These are phyloP conservation scores for Trypoxylus dichotomus DNA, from an alignment of 1,140 invertebrate species.

Conservation along the genomic window DNA sequence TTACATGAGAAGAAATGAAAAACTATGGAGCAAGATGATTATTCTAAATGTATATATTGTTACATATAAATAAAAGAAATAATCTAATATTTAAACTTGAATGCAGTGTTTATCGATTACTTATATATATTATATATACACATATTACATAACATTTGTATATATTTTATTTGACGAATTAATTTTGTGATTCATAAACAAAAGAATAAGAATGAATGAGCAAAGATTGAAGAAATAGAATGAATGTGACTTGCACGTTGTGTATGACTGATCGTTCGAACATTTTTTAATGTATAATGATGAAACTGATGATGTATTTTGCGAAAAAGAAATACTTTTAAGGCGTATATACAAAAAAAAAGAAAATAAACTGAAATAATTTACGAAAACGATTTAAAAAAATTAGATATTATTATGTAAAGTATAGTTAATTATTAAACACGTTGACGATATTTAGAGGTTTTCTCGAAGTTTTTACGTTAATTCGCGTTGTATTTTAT, in stretches of 20 bases:
- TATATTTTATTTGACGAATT: conserved; percentile 36
- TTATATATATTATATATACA: conserved; percentile 19
- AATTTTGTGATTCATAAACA: not conserved
- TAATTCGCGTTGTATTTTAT: conserved; percentile 3
- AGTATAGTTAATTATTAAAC: not conserved
- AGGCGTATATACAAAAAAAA: not conserved
- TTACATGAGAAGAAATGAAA: conserved; percentile 27
- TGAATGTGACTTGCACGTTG: not conserved
- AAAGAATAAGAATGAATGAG: not conserved
- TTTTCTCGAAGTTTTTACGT: not conserved
- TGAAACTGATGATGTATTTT: not conserved
- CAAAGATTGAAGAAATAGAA: not conserved
- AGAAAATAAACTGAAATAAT: not conserved
- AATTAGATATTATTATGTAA: not conserved
- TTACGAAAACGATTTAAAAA: not conserved
- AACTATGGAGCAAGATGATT: conserved; percentile 51
- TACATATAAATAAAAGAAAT: conserved; percentile 47
- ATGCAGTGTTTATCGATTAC: conserved; percentile 40
- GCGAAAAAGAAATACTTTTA: not conserved
- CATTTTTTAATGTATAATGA: not conserved
- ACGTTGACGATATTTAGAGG: conserved; percentile 1
- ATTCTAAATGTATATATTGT: conserved; percentile 57
- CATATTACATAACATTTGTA: conserved; percentile 34
- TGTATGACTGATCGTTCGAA: not conserved
- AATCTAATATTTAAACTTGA: conserved; percentile 44